Evolutionary conservation across 2,797 vertebrate species (phyloP), one percentile per base, ranked within the genome.

Genomic region (Darevskia mixta): DNA sequence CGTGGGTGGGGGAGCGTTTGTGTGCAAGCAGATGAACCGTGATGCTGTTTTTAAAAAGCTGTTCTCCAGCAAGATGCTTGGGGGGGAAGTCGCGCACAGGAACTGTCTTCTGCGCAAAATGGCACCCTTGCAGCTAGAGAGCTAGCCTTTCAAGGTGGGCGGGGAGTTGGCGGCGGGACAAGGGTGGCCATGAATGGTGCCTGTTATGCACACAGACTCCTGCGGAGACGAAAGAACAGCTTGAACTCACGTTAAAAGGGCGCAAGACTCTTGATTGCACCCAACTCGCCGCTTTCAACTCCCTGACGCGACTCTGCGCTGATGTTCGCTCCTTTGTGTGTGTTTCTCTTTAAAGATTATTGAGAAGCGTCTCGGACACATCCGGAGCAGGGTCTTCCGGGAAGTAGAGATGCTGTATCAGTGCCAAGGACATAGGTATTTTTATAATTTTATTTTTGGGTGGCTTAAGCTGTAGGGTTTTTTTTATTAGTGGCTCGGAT

Each of bases 321-420:
- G 5, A 49, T 17, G 5, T 5, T 4, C 3, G 11, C 1, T 61
- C 8, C 86, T 69, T 55, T 0, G 49, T 55, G 49, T 55, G 49
- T 5, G 9, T 6, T 32, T 0, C 4, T 11, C 0, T 89, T 97
- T 7, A 96, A 75, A 99, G 99, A 99, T 99, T 94, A 99, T 99
- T 0, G 98, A 99, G 96, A 99, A 99, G 94, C 96, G 98, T 94
- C 98, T 98, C 1, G 99, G 98, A 73, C 98, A 99, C 95, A 99
- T 98, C 95, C 98, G 99, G 84, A 98, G 97, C 90, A 95, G 99
- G 73, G 99, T 99, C 84, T 99, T 99, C 95, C 97, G 99, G 49
- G 99, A 99, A 95, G 99, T 99, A 94, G 99, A 99, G 96, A 99
- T 99, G 98, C 97, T 99, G 69, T 99, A 99, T 84, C 99, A 99